phyloP scores from a whole-genome alignment of 2,113 vertebrate genomes.

The Percopsis transmontana region DNA sequence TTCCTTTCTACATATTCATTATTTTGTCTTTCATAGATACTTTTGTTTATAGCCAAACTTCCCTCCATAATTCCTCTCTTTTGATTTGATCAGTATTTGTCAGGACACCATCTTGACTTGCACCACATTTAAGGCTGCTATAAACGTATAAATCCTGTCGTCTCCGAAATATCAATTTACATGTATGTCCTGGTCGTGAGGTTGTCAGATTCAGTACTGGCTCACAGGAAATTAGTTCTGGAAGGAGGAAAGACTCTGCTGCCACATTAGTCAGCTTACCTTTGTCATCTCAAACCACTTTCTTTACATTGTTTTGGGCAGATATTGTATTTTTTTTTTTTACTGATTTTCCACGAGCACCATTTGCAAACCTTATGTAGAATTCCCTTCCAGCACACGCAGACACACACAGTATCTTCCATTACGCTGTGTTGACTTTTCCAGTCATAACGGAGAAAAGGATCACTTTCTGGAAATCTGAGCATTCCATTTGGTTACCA shows the following conservation, averaged over 20 bases:
- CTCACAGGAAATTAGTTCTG: conserved; percentile 56
- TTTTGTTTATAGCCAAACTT: too few relatives aligned
- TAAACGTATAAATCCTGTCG: conserved; percentile 27
- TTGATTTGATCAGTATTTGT: too few relatives aligned
- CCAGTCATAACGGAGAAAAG: conserved; percentile 45
- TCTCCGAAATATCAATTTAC: conserved; percentile 31
- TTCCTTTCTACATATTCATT: too few relatives aligned
- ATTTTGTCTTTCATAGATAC: too few relatives aligned
- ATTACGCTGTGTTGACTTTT: conserved; percentile 62
- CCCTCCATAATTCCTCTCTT: too few relatives aligned
- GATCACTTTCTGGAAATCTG: conserved; percentile 49
- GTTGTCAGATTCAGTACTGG: conserved; percentile 30
- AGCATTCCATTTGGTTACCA: conserved; percentile 46
- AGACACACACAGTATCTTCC: background rate
- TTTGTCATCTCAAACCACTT: conserved; percentile 42
- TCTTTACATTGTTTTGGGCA: conserved; percentile 33
- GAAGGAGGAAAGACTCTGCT: too few relatives aligned
- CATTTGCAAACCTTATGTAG: conserved; percentile 23
- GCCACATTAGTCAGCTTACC: background rate
- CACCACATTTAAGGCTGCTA: background rate
- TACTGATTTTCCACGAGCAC: conserved; percentile 10
- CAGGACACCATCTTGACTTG: conserved; percentile 21
- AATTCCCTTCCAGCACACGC: conserved; percentile 23
- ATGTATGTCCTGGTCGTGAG: conserved; percentile 50
- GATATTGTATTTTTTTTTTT: conserved; percentile 27